Conservation (phyloP, 2,888 invertebrate genomes). For the Sarcophaga caerulescens region DNA sequence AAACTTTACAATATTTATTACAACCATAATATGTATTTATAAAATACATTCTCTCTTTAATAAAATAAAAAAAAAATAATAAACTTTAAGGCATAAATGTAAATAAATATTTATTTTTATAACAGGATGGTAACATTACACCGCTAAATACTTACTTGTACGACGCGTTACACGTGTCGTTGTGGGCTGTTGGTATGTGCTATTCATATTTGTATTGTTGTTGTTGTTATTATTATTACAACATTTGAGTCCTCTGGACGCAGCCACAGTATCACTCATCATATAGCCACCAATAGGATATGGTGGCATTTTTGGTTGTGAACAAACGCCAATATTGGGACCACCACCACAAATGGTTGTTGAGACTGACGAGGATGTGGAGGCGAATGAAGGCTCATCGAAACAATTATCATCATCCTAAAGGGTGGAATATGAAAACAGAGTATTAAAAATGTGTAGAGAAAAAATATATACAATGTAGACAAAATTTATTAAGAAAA, state of each 20-base stretch:
- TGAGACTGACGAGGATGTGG: slow-evolving; percentile 54
- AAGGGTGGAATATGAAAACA: slow-evolving; percentile 10
- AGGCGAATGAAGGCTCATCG: slow-evolving; percentile 66
- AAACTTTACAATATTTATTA: slow-evolving; percentile 4
- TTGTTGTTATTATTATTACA: slow-evolving; percentile 52
- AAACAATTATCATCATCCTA: slow-evolving; percentile 72
- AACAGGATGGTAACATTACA: slow-evolving; percentile 18
- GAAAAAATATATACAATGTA: not conserved
- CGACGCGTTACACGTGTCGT: slow-evolving; percentile 78
- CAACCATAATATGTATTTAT: slow-evolving; percentile 1
- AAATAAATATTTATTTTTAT: slow-evolving; percentile 18
- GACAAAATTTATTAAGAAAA: not conserved
- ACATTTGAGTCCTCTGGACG: slow-evolving; percentile 60
- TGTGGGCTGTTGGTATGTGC: slow-evolving; percentile 66
- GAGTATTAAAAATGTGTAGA: not conserved
- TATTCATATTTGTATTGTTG: slow-evolving; percentile 42
- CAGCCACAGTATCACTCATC: slow-evolving; percentile 61
- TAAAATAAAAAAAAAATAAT: slow-evolving; percentile 10
- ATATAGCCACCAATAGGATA: slow-evolving; percentile 80
- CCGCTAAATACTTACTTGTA: slow-evolving; percentile 79
- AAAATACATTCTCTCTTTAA: too few species aligned
- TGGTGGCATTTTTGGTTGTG: slow-evolving; percentile 80
- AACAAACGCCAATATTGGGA: slow-evolving; percentile 74
- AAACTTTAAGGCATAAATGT: slow-evolving; percentile 24
- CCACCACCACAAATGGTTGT: slow-evolving; percentile 51